Percentiles rank a stretch among this genome's conserved stretches.
Evolutionary conservation across 2,113 vertebrate genomes (phyloP).

Genomic region (Eudyptes chrysolophus): DNA sequence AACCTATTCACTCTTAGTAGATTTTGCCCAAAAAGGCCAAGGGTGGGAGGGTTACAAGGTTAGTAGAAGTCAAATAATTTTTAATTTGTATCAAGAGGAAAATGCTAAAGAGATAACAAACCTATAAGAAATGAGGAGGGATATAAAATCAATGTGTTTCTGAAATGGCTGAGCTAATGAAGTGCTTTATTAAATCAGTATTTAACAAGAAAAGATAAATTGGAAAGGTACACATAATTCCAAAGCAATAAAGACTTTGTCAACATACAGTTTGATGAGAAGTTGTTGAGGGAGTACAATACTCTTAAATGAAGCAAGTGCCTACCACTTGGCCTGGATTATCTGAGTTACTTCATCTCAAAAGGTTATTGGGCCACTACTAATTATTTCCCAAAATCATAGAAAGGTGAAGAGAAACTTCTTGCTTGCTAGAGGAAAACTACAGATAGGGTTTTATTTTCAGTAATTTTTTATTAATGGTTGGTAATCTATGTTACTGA

Average conservation of each 20-base stretch:
- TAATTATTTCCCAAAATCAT: not conserved
- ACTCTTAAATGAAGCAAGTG: not conserved
- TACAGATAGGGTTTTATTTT: not conserved
- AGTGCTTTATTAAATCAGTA: slow-evolving; percentile 56
- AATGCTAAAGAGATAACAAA: slow-evolving; percentile 13
- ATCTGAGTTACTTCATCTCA: not conserved
- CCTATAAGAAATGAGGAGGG: slow-evolving; percentile 33
- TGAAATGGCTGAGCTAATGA: slow-evolving; percentile 58
- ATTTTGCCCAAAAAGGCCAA: not conserved
- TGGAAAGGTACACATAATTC: slow-evolving; percentile 32
- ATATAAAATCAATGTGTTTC: slow-evolving; percentile 62
- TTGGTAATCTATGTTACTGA: not conserved
- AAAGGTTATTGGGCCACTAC: not conserved
- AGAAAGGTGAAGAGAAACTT: not conserved
- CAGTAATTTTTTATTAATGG: not conserved
- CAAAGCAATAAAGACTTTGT: slow-evolving; percentile 41
- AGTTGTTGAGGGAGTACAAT: not conserved
- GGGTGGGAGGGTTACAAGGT: accelerated
- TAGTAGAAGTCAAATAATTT: not conserved
- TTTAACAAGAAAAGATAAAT: slow-evolving; percentile 15
- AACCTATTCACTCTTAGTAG: not conserved
- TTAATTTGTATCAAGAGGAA: not conserved
- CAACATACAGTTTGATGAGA: not conserved
- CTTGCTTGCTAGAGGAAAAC: not conserved
- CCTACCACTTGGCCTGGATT: not conserved